Evolutionary conservation across 2,113 vertebrate genomes (phyloP).

Genomic region (Brachypodius melanocephalos): DNA sequence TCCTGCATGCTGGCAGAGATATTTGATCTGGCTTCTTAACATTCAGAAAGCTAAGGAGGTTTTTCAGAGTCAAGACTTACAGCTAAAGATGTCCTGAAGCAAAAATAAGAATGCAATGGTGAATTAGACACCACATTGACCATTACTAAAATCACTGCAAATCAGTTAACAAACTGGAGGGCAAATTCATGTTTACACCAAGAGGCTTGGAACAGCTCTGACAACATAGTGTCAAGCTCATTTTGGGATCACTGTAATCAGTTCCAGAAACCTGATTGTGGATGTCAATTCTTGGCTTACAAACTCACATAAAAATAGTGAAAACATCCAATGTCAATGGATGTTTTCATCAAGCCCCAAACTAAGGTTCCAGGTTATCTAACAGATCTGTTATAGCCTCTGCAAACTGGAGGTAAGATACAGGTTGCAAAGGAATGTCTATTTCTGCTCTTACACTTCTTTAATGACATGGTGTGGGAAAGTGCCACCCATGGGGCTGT

Average conservation of each 20-base stretch:
- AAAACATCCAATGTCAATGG: neutral
- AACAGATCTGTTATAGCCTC: neutral
- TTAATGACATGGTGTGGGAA: neutral
- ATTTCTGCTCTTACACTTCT: neutral
- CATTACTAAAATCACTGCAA: constrained; percentile 43
- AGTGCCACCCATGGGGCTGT: neutral
- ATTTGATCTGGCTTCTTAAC: neutral
- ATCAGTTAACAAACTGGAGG: constrained; percentile 8
- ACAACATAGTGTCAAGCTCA: neutral
- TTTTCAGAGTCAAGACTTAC: neutral
- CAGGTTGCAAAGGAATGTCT: neutral
- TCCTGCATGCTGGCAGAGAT: neutral
- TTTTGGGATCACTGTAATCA: neutral
- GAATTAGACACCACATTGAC: constrained; percentile 51
- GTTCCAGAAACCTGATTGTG: neutral
- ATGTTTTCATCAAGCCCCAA: neutral
- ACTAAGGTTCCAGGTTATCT: neutral
- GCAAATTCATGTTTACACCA: constrained; percentile 13
- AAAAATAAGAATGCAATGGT: constrained; percentile 18
- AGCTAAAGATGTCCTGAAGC: constrained; percentile 16
- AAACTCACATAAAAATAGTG: neutral
- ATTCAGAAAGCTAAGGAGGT: neutral
- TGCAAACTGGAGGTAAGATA: neutral
- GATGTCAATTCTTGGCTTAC: neutral
- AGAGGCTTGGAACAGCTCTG: neutral